Conservation (phyloP, 2,888 invertebrate species). For the Ferrisia virgata region DNA sequence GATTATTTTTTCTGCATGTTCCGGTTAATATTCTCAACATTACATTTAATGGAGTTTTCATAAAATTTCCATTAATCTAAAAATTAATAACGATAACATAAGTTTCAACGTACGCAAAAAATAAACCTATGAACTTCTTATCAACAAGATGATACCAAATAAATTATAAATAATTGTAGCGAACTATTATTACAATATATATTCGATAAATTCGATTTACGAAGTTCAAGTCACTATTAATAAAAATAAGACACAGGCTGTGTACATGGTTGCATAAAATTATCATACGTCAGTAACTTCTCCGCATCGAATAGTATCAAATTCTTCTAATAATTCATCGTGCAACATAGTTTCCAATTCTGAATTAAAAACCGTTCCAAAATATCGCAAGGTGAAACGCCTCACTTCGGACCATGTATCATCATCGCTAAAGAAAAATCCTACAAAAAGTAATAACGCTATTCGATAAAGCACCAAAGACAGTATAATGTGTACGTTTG, state of each 20-base stretch:
- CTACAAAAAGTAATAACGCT: neutral
- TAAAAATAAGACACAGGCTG: neutral
- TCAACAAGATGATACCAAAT: neutral
- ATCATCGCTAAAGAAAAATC: slow-evolving; percentile 25
- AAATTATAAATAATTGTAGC: no score
- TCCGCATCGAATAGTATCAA: neutral
- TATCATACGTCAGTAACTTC: neutral
- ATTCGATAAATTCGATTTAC: no score
- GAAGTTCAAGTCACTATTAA: no score
- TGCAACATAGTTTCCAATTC: neutral
- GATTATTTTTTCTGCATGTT: neutral
- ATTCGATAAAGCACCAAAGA: no score
- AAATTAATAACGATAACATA: neutral
- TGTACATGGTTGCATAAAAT: neutral
- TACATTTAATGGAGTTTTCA: neutral
- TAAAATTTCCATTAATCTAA: neutral
- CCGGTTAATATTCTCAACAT: neutral
- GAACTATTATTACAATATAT: no score
- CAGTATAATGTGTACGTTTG: no score
- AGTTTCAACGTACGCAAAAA: neutral
- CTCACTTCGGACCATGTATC: neutral
- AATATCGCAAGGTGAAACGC: neutral
- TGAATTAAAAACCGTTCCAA: neutral
- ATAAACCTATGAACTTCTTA: neutral
- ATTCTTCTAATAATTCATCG: neutral